Evolutionary conservation across 2,797 vertebrate species (phyloP).

Genomic region (Argyrosomus regius): DNA sequence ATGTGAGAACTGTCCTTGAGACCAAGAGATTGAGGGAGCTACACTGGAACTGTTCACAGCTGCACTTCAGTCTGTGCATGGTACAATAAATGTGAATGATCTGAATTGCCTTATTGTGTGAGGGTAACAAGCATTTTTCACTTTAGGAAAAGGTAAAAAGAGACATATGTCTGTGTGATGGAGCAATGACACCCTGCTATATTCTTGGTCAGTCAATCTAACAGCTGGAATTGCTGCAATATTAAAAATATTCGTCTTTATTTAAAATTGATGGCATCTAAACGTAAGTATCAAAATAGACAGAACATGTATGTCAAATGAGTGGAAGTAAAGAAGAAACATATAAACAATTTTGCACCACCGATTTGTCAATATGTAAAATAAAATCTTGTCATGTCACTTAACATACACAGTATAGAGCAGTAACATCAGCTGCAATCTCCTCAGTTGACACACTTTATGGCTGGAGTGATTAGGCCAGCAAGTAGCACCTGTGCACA

Average conservation of each 20-base stretch:
- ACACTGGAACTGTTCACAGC: not conserved
- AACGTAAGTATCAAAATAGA: not conserved
- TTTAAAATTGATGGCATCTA: not conserved
- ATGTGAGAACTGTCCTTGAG: constrained; percentile 23
- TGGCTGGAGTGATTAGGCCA: constrained; percentile 17
- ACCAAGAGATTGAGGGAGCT: not conserved
- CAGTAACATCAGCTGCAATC: constrained; percentile 1
- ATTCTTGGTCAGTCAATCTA: not conserved
- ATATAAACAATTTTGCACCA: not conserved
- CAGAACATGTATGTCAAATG: not conserved
- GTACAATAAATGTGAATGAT: constrained; percentile 14
- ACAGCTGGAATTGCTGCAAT: not conserved
- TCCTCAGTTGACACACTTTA: constrained; percentile 3
- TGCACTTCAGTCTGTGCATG: not conserved
- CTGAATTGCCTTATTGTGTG: not conserved
- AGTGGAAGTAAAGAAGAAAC: not conserved
- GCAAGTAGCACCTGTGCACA: constrained; percentile 7
- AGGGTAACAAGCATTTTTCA: not conserved
- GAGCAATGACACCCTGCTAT: not conserved
- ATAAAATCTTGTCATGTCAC: not conserved
- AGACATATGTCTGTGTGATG: not conserved
- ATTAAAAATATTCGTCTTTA: not conserved
- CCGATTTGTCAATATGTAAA: not conserved
- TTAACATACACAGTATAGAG: not conserved
- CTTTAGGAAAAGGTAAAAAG: not conserved